Evolutionary conservation across 2,888 invertebrate genomes (phyloP), one percentile per base, ranked within the genome.

Genomic region (Euzetes globulus): DNA sequence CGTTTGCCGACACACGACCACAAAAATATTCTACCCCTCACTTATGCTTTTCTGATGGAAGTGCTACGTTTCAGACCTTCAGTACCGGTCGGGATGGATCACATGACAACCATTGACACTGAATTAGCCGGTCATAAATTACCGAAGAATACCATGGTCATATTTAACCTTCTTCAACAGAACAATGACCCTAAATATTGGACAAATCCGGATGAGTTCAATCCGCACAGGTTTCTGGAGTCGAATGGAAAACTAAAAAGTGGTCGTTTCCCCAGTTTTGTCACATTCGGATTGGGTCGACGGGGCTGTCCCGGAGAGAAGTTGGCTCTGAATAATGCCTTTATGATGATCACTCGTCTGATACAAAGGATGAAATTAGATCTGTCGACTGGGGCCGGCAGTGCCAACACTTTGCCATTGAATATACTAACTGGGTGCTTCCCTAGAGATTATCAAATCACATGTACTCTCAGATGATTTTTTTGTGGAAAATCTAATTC

Each of bases 171-270:
- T 4, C 22, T 25, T 22, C 22, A 19, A 22, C 22, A 58, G 15
- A 58, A 58, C 15, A 60, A 60, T 60, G 60, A 60, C 29, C 60
- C 60, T 1, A 60, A 60, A 29, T 60, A 60, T 29, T 60, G 60
- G 60, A 29, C 27, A 29, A 27, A 60, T 19, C 60, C 60, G 17
- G 60, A 60, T 3, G 17, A 19, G 60, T 60, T 60, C 7, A 17
- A 60, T 60, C 27, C 29, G 13, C 25, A 60, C 15, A 27, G 60
- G 5, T 60, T 60, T 60, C 13, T 60, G 1, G 60, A 60, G 7
- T 7, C 11, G 17, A 60, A 60, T 29, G 60, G 60, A 60, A 60
- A 60, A 19, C 7, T 60, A 29, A 29, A 6, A 5, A 60, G 27
- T 3, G 60, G 60, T 3, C 60, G 60, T 17, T 9, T 17, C 4